Percentiles rank a stretch among this genome's conserved stretches.
These are phyloP conservation scores for Calameuta filiformis DNA, from an alignment of 2,888 invertebrate species.

Conservation along the genomic window DNA sequence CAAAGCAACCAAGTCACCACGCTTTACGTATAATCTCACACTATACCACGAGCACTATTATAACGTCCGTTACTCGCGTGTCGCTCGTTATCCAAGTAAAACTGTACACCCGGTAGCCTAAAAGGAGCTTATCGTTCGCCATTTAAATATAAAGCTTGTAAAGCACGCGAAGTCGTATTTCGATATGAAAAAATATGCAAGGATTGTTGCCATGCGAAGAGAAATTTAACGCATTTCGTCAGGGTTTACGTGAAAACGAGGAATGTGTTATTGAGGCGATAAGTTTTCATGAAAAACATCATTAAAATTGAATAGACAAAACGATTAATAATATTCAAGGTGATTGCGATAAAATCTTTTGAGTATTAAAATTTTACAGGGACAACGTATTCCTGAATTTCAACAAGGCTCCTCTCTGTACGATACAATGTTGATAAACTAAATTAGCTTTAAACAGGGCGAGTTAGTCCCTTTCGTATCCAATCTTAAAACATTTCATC, in stretches of 20 bases:
- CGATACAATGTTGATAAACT: too few relatives aligned
- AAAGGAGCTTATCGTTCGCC: neutral
- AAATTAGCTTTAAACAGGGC: too few relatives aligned
- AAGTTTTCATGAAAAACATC: neutral
- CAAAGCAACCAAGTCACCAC: neutral
- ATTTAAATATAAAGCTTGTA: neutral
- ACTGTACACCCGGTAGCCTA: neutral
- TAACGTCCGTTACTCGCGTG: neutral
- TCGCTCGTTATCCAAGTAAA: neutral
- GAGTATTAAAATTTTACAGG: neutral
- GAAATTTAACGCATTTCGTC: neutral
- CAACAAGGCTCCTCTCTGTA: too few relatives aligned
- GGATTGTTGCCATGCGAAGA: neutral
- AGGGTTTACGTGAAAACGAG: neutral
- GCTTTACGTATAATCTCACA: neutral
- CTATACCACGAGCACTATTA: neutral
- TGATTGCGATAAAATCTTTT: neutral
- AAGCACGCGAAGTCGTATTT: neutral
- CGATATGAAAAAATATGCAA: neutral
- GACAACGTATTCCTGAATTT: too few relatives aligned
- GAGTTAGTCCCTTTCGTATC: neutral
- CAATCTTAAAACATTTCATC: neutral
- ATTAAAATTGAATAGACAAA: neutral
- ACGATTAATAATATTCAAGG: neutral
- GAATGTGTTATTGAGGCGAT: neutral